These are phyloP conservation scores for Linyphia triangularis DNA, from an alignment of 2,888 invertebrate species.

Conservation along the genomic window DNA sequence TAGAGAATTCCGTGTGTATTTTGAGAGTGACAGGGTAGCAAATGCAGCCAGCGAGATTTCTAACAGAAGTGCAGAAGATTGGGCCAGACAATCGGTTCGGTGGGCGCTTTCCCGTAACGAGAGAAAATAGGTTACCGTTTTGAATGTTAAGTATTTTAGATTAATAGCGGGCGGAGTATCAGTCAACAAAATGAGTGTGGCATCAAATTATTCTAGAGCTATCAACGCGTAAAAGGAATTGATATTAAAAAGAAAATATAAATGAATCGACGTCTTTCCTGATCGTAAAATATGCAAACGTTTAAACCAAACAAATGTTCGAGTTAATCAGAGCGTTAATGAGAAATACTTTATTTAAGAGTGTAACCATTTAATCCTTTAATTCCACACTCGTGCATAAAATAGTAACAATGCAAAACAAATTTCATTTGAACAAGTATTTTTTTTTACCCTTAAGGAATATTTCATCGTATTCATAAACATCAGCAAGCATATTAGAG, in stretches of 20 bases:
- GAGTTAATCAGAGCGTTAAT: too few relatives aligned
- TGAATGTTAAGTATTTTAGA: slow-evolving; percentile 3
- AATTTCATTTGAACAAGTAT: too few relatives aligned
- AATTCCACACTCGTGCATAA: too few relatives aligned
- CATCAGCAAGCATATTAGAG: too few relatives aligned
- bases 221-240: not conserved
- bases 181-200: not conserved
- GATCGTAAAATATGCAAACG: too few relatives aligned
- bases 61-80: not conserved
- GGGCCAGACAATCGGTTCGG: not conserved
- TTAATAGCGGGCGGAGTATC: not conserved
- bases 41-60: not conserved
- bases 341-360: too few relatives aligned
- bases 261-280: not conserved
- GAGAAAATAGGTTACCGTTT: not conserved
- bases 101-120: not conserved
- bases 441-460: too few relatives aligned
- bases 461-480: too few relatives aligned
- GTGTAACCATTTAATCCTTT: too few relatives aligned
- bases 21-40: not conserved
- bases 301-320: too few relatives aligned
- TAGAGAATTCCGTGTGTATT: not conserved
- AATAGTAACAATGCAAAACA: too few relatives aligned
- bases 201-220: not conserved
- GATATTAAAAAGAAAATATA: not conserved